phyloP scores from a whole-genome alignment of 1,140 invertebrate species.

The Thalassaphorura encarpata region DNA sequence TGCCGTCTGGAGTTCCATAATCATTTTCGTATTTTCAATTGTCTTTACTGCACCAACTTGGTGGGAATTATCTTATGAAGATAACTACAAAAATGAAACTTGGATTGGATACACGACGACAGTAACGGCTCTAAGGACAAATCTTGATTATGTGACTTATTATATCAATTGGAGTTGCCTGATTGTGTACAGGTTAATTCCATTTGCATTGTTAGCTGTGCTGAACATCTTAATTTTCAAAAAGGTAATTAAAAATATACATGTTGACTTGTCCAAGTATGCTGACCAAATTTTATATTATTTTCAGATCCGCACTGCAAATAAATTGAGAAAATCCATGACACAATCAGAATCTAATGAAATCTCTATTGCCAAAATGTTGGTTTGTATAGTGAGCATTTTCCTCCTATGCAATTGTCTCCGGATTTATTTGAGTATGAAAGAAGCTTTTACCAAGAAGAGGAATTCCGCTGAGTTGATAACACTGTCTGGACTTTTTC shows the following conservation, averaged over 20 bases:
- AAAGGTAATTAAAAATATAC: constrained; percentile 42
- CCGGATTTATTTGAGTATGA: not conserved
- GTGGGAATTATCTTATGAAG: constrained; percentile 36
- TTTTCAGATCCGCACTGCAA: not conserved
- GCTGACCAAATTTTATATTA: not conserved
- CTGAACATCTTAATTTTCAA: constrained; percentile 81
- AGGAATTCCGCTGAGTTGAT: not conserved
- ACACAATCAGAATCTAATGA: not conserved
- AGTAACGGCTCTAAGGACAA: constrained; percentile 55
- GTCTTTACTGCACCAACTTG: constrained; percentile 74
- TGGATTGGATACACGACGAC: constrained; percentile 56
- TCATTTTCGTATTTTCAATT: constrained; percentile 53
- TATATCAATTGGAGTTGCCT: constrained; percentile 89
- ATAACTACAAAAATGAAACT: not conserved
- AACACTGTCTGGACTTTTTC: not conserved
- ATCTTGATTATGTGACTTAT: constrained; percentile 62
- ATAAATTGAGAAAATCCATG: not conserved
- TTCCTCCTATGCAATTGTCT: not conserved
- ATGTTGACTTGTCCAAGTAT: not conserved
- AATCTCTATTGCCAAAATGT: not conserved
- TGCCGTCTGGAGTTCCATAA: not conserved
- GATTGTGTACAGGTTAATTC: constrained; percentile 79
- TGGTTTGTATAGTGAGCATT: not conserved
- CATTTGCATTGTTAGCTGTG: constrained; percentile 68
- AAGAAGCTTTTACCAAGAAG: not conserved